phyloP scores from a whole-genome alignment of 1,140 invertebrate species.

The Bombus polaris region DNA sequence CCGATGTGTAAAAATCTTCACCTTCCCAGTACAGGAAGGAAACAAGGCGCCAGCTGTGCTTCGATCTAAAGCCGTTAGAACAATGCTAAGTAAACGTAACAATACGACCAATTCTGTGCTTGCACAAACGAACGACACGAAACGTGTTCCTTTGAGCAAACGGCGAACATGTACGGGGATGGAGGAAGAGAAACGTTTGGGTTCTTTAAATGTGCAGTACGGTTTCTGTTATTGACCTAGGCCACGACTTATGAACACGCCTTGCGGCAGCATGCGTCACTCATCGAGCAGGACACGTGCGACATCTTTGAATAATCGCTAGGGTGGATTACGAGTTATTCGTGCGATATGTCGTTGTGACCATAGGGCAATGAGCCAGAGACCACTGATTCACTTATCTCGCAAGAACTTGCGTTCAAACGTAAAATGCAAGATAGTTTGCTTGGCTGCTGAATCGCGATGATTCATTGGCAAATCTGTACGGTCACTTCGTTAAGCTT shows the following conservation, averaged over 20 bases:
- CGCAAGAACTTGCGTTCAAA: not conserved
- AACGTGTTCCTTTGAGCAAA: conserved; percentile 14
- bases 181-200: not conserved
- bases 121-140: conserved; percentile 1
- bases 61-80: conserved; percentile 30
- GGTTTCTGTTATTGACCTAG: conserved; percentile 60
- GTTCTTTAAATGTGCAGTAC: not conserved
- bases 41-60: conserved; percentile 4
- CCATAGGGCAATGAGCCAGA: conserved; percentile 33
- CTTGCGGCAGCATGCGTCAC: not conserved
- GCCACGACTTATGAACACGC: conserved; percentile 34
- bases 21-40: not conserved
- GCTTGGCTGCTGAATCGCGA: not conserved
- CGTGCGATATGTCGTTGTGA: not conserved
- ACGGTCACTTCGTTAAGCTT: not conserved
- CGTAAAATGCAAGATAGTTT: not conserved
- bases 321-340: conserved; percentile 13
- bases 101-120: not conserved
- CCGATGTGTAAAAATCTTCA: not conserved
- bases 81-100: conserved; percentile 29
- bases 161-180: not conserved
- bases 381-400: conserved; percentile 24
- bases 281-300: conserved; percentile 21
- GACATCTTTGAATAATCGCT: conserved; percentile 25
- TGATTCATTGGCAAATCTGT: not conserved